Base-by-base conservation (phyloP, 2,888 invertebrate species). In the Coenonympha arcania region DNA sequence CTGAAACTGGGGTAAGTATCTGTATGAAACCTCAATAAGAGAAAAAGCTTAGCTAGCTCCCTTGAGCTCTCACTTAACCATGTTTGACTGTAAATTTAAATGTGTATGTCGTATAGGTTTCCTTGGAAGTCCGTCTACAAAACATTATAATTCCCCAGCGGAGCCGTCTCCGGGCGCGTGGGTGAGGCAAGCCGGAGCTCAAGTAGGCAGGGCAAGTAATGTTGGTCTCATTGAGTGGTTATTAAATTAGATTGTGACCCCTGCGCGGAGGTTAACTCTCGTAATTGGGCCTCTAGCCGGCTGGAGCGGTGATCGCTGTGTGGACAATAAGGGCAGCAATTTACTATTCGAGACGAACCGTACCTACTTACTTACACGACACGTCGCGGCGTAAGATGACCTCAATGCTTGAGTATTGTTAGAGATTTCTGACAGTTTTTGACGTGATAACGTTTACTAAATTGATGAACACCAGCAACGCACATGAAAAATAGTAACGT, bases 221-320 rank as follows among this genome's bases (percentile, higher is more conserved):
- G 43, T 37, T 20, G 43, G 57, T 61, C 56, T 65, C 59, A 62
- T 58, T 63, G 56, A 51, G 63, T 55, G 57, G 59, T 65, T 69
- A 79, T 79, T 79, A 71, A 71, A 79, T 79, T 78, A 79, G 65
- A 74, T 72, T 73, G 77, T 77, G 79, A 77, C 73, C 76, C 73
- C 70, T 69, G 69, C 69, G 64, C 63, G 45, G 65, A 66, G 74
- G 76, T 79, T 78, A 75, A 79, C 75, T 72, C 60, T 57, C 55
- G 71, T 78, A 77, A 79, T 79, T 79, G 75, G 68, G 61, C 69
- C 68, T 69, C 68, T 73, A 63, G 71, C 62, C 65, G 58, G 60
- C 44, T 3, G 19, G 4, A 18, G 61, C 51, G 59, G 50, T 52
- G 54, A 55, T 61, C 56, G 59, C 60, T 60, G 60, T 59, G 59